Evolutionary conservation across 2,797 vertebrate species (phyloP), one percentile per base, ranked within the genome.

Genomic region (Rhynchotus rufescens): DNA sequence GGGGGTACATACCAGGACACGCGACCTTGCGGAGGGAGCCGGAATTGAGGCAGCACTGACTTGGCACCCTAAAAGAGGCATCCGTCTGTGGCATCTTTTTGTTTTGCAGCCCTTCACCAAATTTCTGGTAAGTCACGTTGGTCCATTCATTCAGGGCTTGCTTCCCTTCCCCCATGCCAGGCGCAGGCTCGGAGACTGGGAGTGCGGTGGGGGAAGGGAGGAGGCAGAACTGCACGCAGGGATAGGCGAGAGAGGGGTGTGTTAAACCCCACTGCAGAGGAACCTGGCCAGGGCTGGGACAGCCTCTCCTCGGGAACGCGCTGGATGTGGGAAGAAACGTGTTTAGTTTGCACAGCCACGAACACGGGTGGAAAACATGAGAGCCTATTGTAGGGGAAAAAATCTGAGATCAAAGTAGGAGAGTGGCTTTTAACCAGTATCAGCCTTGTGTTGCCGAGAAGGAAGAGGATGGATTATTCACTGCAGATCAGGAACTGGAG

Each of bases 111-210:
- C 64, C 67, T 45, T 82, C 72, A 15, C 69, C 60, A 79, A 65
- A 86, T 81, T 84, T 80, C 90, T 94, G 95, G 82, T 97, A 96
- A 95, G 95, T 95, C 80, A 72, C 68, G 62, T 65, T 86, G 69
- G 88, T 80, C 86, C 77, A 71, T 96, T 96, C 91, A 96, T 94
- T 87, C 86, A 3, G 36, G 82, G 86, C 52, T 25, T 71, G 86
- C 34, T 79, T 92, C 90, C 93, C 82, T 90, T 65, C 83, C 90
- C 82, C 84, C 80, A 84, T 25, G 34, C 79, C 76, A 15, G 87
- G 74, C 81, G 65, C 68, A 22, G 74, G 89, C 94, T 90, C 54
- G 17, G 83, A 85, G 80, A 30, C 69, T n/a, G 60, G 26, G 59
- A 69, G 57, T 6, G 54, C 71, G n/a, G 67, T 86, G 93, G 94